A percentile compares a stretch with the other conserved stretches of the same genome.
phyloP scores from a whole-genome alignment of 2,888 invertebrate genomes.

The Papilio gigon region DNA sequence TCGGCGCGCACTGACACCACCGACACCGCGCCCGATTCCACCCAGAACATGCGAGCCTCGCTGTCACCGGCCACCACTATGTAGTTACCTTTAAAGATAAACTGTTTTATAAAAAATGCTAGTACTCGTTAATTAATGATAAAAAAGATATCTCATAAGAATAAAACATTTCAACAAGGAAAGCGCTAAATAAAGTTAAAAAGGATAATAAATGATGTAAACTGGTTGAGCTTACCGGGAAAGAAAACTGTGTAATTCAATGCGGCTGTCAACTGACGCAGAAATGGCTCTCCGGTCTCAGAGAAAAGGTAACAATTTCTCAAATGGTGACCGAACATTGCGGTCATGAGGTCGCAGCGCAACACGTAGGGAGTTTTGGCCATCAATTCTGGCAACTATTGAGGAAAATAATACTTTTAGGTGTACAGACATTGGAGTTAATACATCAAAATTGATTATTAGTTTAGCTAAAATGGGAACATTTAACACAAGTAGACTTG shows the following conservation, averaged over 20 bases:
- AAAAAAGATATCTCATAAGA: no score
- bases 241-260: constrained; percentile 77
- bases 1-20: constrained; percentile 73
- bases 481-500: no score
- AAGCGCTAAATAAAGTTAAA: no score
- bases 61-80: constrained; percentile 80
- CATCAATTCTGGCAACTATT: constrained; percentile 69
- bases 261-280: constrained; percentile 74
- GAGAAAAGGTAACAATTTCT: constrained; percentile 77
- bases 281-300: constrained; percentile 75
- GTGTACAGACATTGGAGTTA: background rate
- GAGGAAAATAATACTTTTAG: constrained; percentile 16
- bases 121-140: no score
- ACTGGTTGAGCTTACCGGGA: constrained; percentile 65
- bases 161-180: no score
- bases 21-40: constrained; percentile 73
- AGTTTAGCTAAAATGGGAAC: background rate
- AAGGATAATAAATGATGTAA: no score
- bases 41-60: constrained; percentile 82
- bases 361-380: constrained; percentile 73
- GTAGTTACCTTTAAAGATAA: constrained; percentile 68
- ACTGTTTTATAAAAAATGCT: constrained; percentile 11
- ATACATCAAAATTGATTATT: no score
- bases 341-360: constrained; percentile 76
- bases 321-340: constrained; percentile 79